phyloP scores from a whole-genome alignment of 2,888 invertebrate species.

The Chrysodeixis includens region DNA sequence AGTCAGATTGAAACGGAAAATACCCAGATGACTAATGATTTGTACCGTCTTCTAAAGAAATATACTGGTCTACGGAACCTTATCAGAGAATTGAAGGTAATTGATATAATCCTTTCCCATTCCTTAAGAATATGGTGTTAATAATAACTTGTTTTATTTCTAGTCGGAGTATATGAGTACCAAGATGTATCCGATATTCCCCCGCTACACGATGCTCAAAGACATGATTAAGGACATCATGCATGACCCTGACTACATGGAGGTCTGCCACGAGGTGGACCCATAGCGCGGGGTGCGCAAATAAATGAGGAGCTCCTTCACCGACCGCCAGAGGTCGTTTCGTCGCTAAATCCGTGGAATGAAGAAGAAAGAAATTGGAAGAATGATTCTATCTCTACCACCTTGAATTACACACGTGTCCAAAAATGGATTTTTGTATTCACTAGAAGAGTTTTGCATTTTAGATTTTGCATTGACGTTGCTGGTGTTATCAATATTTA shows the following conservation, averaged over 20 bases:
- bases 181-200: slow-evolving; percentile 97
- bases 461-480: neutral
- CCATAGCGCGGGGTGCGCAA: slow-evolving; percentile 91
- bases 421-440: neutral
- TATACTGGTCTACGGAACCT: slow-evolving; percentile 96
- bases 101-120: neutral
- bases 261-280: slow-evolving; percentile 97
- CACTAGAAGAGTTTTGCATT: neutral
- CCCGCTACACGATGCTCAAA: slow-evolving; percentile 98
- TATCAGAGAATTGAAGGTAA: slow-evolving; percentile 95
- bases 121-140: neutral
- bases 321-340: slow-evolving; percentile 82
- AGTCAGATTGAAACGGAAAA: slow-evolving; percentile 98
- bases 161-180: slow-evolving; percentile 97
- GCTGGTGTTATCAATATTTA: neutral
- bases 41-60: slow-evolving; percentile 97
- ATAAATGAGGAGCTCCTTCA: slow-evolving; percentile 86
- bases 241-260: slow-evolving; percentile 99
- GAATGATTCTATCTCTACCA: slow-evolving; percentile 52
- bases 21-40: slow-evolving; percentile 97
- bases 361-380: slow-evolving; percentile 44
- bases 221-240: slow-evolving; percentile 99
- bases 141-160: slow-evolving; percentile 62
- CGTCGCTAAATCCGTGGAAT: slow-evolving; percentile 76
- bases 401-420: slow-evolving; percentile 34